Percentiles rank a stretch among this genome's conserved stretches.
Evolutionary conservation across 1,140 invertebrate species (phyloP).

Genomic region (Mizuhopecten yessoensis): DNA sequence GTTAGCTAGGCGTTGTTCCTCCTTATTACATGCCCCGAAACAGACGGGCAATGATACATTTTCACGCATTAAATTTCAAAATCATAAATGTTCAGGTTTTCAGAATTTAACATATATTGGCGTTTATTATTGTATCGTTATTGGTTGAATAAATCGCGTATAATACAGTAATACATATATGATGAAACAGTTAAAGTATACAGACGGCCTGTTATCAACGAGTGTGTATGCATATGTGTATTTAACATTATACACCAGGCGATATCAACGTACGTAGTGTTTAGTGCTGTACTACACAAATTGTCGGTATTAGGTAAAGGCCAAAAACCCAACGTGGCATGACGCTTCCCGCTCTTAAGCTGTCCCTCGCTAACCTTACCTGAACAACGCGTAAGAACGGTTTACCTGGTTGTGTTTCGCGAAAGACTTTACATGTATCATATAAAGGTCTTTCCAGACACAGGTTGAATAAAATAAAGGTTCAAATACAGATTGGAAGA

Average conservation of each 20-base stretch:
- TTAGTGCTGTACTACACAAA: background rate
- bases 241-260: constrained; percentile 16
- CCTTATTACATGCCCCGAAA: too few species aligned
- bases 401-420: background rate
- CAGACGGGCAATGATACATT: too few species aligned
- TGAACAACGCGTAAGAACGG: background rate
- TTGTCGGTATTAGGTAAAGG: background rate
- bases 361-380: background rate
- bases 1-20: too few species aligned
- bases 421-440: background rate
- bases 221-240: constrained; percentile 17
- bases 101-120: too few species aligned
- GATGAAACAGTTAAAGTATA: background rate
- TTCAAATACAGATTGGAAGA: too few species aligned
- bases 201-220: background rate
- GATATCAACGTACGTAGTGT: background rate
- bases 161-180: background rate
- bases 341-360: background rate
- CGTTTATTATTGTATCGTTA: too few species aligned
- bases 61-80: too few species aligned
- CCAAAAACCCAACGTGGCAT: constrained; percentile 21
- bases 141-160: too few species aligned
- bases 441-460: too few species aligned
- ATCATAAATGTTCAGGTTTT: too few species aligned
- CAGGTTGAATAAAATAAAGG: too few species aligned